These are phyloP conservation scores for Buathra laborator DNA, from an alignment of 2,888 invertebrate species.

Conservation along the genomic window DNA sequence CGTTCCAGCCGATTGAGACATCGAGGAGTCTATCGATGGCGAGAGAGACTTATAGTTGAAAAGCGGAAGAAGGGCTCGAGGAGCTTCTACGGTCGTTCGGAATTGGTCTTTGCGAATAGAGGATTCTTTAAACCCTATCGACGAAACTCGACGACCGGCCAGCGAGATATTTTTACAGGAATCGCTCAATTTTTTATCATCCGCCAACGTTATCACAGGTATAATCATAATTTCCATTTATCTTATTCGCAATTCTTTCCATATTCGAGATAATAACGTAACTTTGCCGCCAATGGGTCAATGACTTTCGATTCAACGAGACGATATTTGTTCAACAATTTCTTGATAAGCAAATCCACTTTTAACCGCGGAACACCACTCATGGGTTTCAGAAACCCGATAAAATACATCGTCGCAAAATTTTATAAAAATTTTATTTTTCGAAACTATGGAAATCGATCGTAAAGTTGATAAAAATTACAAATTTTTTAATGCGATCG, in stretches of 20 bases:
- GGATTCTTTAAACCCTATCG: neutral
- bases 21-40: slow-evolving; percentile 52
- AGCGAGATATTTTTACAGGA: slow-evolving; percentile 13
- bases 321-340: too few relatives aligned
- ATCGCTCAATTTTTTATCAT: slow-evolving; percentile 17
- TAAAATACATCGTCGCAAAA: too few relatives aligned
- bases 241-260: neutral
- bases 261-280: neutral
- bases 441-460: too few relatives aligned
- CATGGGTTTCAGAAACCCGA: too few relatives aligned
- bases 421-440: too few relatives aligned
- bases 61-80: slow-evolving; percentile 21
- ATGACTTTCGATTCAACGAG: too few relatives aligned
- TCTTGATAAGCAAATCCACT: too few relatives aligned
- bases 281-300: too few relatives aligned
- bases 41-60: slow-evolving; percentile 51
- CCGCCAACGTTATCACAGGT: neutral
- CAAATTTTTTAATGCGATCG: too few relatives aligned
- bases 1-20: slow-evolving; percentile 52
- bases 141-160: neutral
- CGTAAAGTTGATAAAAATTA: too few relatives aligned
- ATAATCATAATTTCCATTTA: neutral
- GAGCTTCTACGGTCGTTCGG: slow-evolving; percentile 23
- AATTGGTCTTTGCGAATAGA: slow-evolving; percentile 21
- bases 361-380: too few relatives aligned